Percentiles rank a stretch among this genome's conserved stretches.
These are phyloP conservation scores for Takifugu ocellatus DNA, from an alignment of 2,797 vertebrate genomes.

Conservation along the genomic window DNA sequence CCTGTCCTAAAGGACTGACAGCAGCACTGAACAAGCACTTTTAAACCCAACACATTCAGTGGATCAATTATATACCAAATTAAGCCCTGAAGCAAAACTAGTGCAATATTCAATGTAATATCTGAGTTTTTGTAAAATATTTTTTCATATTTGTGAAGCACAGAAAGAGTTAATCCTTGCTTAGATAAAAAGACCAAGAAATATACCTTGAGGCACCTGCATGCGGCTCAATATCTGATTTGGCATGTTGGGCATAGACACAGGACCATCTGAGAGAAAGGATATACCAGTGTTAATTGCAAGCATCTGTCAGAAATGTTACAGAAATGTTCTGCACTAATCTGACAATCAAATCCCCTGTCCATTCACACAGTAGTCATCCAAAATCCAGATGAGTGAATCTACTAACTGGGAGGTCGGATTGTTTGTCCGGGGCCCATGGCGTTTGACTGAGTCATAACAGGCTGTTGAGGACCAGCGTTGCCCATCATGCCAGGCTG, in stretches of 20 bases:
- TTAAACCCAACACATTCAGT: slow-evolving; percentile 3
- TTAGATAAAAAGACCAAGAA: neutral
- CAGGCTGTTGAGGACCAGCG: slow-evolving; percentile 81
- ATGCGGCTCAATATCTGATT: slow-evolving; percentile 88
- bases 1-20: slow-evolving; percentile 7
- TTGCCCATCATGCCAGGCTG: slow-evolving; percentile 85
- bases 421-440: slow-evolving; percentile 84
- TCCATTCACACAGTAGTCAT: neutral
- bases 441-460: slow-evolving; percentile 80
- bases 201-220: slow-evolving; percentile 91
- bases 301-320: neutral
- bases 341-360: neutral
- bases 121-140: no score
- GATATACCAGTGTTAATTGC: neutral
- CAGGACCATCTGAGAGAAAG: slow-evolving; percentile 85
- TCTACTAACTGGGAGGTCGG: slow-evolving; percentile 85
- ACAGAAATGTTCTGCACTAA: neutral
- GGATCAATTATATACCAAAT: neutral
- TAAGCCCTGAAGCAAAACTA: neutral
- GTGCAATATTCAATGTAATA: no score
- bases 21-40: slow-evolving; percentile 7
- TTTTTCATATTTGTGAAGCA: no score
- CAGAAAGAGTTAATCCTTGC: no score
- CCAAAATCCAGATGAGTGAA: neutral
- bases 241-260: slow-evolving; percentile 89